Base-by-base conservation (phyloP, 2,797 vertebrate genomes). In the Cyprinella venusta region DNA sequence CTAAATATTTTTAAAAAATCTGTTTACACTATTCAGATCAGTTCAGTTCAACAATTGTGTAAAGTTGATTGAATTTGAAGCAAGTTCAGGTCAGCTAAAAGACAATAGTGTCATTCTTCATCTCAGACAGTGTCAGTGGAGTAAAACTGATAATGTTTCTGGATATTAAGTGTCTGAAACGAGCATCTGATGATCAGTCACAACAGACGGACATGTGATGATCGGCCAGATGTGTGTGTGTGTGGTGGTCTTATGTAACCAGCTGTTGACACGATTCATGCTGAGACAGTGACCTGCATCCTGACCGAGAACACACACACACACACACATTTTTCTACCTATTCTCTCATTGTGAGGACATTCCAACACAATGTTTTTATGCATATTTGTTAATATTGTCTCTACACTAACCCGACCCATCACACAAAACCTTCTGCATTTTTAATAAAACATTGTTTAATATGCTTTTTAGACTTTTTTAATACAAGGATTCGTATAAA, bases 261-360 rank as follows among this genome's bases (percentile, higher is more conserved):
- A 68, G 72, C 64, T 76, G 72, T 61, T 75, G 78, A 69, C 52
- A 71, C 12, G 19, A 76, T 69, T 67, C 79, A 38, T 8, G 12
- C 78, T 24, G 69, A 48, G 72, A 63, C 54, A 77, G 72, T 77
- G 79, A 81, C 72, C 84, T 64, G 84, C 72, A 76, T 81, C 65
- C 63, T 81, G 61, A 61, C 40, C 6, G 52, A 36, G 24, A 26
- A 63, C 50, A 45, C 74, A 78, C 63, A 70, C 59, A 78, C 63
- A 70, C 59, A 68, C 21, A 33, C 40, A 13, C 36, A 15, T 45
- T 48, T 42, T 45, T 15, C 12, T 45, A 45, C 45, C 45, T 15
- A 48, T 15, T 48, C 45, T 48, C 13, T 45, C 12, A 13, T 5
- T 45, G 42, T 5, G 50, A 54, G 18, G 19, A 54, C 7, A 54